Evolutionary conservation across 2,888 invertebrate species (phyloP), one percentile per base, ranked within the genome.

Genomic region (Baccha elongata): DNA sequence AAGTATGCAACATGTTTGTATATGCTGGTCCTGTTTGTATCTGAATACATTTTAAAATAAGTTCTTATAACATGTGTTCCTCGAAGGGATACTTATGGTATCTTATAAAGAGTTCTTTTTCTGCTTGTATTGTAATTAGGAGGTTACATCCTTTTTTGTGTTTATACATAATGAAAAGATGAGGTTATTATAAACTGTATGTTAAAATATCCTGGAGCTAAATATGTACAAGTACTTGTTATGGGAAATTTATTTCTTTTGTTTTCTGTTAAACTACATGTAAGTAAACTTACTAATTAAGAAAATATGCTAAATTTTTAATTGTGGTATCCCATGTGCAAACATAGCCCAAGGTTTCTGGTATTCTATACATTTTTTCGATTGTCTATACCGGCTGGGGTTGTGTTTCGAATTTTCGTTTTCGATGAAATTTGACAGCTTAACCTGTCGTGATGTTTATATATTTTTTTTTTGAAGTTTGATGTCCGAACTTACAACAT

Each of bases 31-130:
- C 17, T 69, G 74, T 69, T 67, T 62, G 13, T 23, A 19, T 52
- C 32, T 17, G 53, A 46, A 64, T 40, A 37, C 64, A 64, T 67
- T 74, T 55, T 17, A 26, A 52, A 80, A 80, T 74, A 69, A 55
- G 62, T 74, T 64, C 55, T 60, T 71, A 53, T 17, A 71, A 71
- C 69, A 75, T 71, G 71, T 75, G 68, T 65, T 71, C 69, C 75
- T 79, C 37, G 13, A 46, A 73, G 67, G 65, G 62, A 48, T 52
- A 29, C 15, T 50, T 58, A 32, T 8, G 8, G 55, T 46, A 6
- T 60, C 44, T 60, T 44, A 29, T n/a, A 13, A 44, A 13, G 11
- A 44, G 26, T n/a, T 46, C 6, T 15, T 50, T 21, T 19, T 35
- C 10, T 44, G 53, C 26, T 32, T 40, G 44, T 62, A 37, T 58